phyloP scores from a whole-genome alignment of 2,113 vertebrate species.

The Odocoileus virginianus region DNA sequence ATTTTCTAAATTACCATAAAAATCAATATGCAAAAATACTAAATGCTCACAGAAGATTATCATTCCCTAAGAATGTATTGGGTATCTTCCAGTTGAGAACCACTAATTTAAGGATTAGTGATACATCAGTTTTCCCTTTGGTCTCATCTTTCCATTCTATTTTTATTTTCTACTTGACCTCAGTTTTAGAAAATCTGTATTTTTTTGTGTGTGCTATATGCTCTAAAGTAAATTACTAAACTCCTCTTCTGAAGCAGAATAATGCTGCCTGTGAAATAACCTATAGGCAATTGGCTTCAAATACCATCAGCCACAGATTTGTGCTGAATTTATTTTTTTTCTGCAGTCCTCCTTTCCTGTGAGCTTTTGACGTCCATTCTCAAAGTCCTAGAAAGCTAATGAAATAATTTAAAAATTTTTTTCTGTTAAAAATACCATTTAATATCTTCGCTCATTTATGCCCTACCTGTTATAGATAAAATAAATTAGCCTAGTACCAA shows the following conservation, averaged over 20 bases:
- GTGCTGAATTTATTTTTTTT: neutral
- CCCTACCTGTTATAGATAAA: neutral
- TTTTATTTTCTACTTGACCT: neutral
- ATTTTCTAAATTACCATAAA: neutral
- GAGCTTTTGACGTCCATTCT: neutral
- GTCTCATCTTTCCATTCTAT: neutral
- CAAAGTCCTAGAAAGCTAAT: neutral
- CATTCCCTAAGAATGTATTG: neutral
- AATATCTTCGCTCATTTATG: neutral
- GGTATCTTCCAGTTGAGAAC: neutral
- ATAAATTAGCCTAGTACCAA: neutral
- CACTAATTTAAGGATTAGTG: neutral
- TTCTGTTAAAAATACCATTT: neutral
- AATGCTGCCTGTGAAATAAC: neutral
- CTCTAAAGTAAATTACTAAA: neutral
- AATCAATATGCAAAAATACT: neutral
- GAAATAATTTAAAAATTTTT: neutral
- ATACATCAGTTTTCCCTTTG: neutral
- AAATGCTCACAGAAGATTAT: neutral
- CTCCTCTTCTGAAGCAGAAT: neutral
- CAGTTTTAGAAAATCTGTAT: neutral
- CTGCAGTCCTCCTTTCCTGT: neutral
- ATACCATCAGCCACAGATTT: neutral
- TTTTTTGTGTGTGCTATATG: neutral
- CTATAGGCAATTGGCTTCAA: neutral